These are phyloP conservation scores for Heterotis niloticus DNA, from an alignment of 2,113 vertebrate species.

Conservation along the genomic window DNA sequence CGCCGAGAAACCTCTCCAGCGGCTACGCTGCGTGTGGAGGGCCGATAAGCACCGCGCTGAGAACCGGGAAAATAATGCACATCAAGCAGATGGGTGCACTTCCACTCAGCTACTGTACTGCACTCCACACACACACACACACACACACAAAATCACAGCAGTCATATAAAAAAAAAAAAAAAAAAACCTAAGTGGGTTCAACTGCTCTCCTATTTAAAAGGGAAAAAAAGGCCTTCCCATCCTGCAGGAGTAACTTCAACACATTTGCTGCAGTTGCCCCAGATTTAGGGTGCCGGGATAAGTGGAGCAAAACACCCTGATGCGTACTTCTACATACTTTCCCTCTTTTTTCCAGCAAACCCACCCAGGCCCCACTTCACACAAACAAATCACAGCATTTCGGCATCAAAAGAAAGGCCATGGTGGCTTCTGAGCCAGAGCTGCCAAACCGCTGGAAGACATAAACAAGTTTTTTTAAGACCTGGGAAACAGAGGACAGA, in stretches of 20 bases:
- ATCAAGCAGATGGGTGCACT: not conserved
- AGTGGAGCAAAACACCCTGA: constrained; percentile 7
- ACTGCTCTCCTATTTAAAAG: not conserved
- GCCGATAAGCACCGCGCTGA: not conserved
- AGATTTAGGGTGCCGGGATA: not conserved
- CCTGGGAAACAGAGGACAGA: not conserved
- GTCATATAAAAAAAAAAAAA: constrained; percentile 6
- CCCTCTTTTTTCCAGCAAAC: not conserved
- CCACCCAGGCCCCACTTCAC: not conserved
- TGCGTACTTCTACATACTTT: not conserved
- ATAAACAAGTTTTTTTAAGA: not conserved
- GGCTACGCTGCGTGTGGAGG: not conserved
- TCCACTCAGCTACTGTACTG: not conserved
- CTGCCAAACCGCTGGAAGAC: not conserved
- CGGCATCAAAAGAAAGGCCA: not conserved
- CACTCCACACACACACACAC: not conserved
- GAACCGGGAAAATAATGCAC: not conserved
- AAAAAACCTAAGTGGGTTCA: constrained; percentile 13
- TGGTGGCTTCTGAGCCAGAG: not conserved
- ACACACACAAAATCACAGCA: not conserved
- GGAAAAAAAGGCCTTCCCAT: constrained; percentile 4
- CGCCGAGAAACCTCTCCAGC: not conserved
- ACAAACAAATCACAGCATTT: not conserved
- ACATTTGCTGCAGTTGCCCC: not conserved
- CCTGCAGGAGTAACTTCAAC: constrained; percentile 13